These are phyloP conservation scores for Dendrocincla tyrannina DNA, from an alignment of 2,797 vertebrate genomes.

Conservation along the genomic window DNA sequence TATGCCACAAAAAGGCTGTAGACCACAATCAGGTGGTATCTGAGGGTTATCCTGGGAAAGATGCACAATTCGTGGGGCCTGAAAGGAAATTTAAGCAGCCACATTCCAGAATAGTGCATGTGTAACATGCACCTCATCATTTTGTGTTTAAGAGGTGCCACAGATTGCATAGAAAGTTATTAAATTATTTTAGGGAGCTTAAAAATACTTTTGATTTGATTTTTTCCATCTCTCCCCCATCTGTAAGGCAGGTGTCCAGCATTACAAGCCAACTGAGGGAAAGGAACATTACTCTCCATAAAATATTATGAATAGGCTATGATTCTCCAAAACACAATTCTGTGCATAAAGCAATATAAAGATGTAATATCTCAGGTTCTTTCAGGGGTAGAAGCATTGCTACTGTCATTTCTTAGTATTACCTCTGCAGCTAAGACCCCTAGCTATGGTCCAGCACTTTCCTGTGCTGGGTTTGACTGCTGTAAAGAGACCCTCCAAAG, in stretches of 20 bases:
- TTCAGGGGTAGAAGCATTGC: constrained; percentile 2
- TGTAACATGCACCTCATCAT: constrained; percentile 19
- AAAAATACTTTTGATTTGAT: constrained; percentile 47
- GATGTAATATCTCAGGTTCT: constrained; percentile 8
- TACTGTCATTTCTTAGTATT: constrained; percentile 9
- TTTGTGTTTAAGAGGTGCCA: constrained; percentile 56
- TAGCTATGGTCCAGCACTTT: background rate
- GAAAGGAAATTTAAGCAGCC: constrained; percentile 24
- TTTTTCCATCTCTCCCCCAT: constrained; percentile 30
- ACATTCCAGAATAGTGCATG: background rate
- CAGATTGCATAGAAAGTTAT: constrained; percentile 56
- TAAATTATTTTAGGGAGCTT: constrained; percentile 55
- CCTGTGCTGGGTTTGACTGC: background rate
- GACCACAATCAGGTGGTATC: background rate
- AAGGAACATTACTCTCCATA: constrained; percentile 37
- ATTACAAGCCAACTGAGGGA: constrained; percentile 7
- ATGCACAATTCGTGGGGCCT: accelerated
- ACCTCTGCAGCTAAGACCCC: background rate
- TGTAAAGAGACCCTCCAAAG: background rate
- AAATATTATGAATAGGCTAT: constrained; percentile 36
- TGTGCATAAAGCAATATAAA: constrained; percentile 15
- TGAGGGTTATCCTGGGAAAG: background rate
- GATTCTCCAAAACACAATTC: constrained; percentile 30
- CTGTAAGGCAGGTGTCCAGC: constrained; percentile 50
- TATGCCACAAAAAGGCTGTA: background rate